Evolutionary conservation across 2,888 invertebrate species (phyloP), one percentile per base, ranked within the genome.

Genomic region (Ichneumoninae sp.): DNA sequence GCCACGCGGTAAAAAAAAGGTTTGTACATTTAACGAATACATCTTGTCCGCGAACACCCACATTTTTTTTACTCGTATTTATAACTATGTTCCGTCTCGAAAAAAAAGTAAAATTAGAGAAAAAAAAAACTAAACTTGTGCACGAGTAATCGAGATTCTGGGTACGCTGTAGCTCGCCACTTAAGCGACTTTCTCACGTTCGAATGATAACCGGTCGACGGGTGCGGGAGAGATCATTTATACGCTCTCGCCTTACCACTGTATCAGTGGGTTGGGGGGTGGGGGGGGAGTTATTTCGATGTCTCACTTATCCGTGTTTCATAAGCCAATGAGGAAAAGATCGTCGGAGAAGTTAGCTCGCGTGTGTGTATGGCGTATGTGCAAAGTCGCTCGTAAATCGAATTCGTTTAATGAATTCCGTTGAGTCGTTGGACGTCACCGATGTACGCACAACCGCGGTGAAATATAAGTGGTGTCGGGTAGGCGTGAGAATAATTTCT

Each of bases 401-500:
- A 72, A 80, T 74, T 77, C 77, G 72, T 76, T 77, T 74, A 83
- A 83, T 83, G 83, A 83, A 83, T 83, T 83, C 83, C 80, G 75
- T 33, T 50, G 54, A 50, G 62, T 77, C 40, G 65, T 22, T 72
- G 50, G 13, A 50, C 22, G 40, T 30, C 57, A 22, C 40, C 57
- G 72, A 72, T 72, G 60, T 16, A 30, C 57, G 60, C 80, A 83
- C 68, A 68, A 76, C 60, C 44, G 79, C 60, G 65, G 36, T 60
- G 80, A 80, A 78, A 40, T 78, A 66, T 80, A 83, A 83, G 80
- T 83, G 83, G 83, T 71, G 13, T 30, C 30, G 40, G 69, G 86
- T 77, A 74, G 82, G 84, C 84, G 86, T 85, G 85, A 84, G 84
- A 86, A 84, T 84, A 84, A 82, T 83, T 83, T 83, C 80, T 83